Conservation (phyloP, 1,140 invertebrate species). For the Solenopsis fugax region DNA sequence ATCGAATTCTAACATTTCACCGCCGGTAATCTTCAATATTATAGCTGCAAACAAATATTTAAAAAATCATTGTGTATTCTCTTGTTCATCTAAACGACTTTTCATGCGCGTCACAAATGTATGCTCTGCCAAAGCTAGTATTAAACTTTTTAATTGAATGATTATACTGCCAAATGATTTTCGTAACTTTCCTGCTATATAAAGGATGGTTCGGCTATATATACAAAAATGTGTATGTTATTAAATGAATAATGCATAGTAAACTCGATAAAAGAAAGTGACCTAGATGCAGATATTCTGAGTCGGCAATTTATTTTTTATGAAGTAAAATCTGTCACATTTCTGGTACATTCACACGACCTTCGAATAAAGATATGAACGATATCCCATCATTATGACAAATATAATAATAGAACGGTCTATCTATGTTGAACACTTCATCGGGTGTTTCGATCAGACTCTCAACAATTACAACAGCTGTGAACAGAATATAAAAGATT, state of each 20-base stretch:
- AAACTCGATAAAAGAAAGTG: not conserved
- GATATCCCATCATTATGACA: not conserved
- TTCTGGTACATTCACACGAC: not conserved
- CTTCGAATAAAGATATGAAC: constrained; percentile 6
- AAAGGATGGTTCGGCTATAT: not conserved
- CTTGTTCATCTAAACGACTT: not conserved
- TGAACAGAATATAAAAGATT: not conserved
- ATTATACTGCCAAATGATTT: not conserved
- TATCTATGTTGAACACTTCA: not conserved
- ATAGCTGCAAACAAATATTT: not conserved
- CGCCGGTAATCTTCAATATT: not conserved
- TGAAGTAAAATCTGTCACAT: not conserved
- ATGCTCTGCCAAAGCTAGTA: not conserved
- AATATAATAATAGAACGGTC: constrained; percentile 35
- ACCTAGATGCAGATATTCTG: not conserved
- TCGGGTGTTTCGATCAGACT: too few relatives aligned
- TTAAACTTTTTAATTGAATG: not conserved
- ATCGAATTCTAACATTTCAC: not conserved
- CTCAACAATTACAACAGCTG: too few relatives aligned
- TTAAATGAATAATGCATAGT: not conserved
- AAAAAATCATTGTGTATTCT: not conserved
- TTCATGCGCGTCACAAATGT: not conserved
- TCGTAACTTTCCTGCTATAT: not conserved
- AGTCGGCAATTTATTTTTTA: not conserved
- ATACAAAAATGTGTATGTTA: not conserved